phyloP scores from a whole-genome alignment of 2,888 invertebrate genomes.

The Liodrosophila aerea region DNA sequence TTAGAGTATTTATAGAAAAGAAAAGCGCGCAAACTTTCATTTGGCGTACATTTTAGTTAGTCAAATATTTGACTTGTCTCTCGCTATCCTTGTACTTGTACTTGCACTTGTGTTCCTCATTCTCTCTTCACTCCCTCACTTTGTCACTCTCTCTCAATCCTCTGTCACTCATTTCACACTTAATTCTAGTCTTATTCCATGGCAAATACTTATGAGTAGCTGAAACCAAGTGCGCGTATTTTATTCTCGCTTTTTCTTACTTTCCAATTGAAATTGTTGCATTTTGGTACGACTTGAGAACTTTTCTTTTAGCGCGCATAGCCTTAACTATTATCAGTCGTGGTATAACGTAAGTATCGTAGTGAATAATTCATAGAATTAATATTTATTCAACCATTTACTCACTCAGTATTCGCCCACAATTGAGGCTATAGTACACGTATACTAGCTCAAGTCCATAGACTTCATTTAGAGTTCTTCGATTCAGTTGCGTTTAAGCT shows the following conservation, averaged over 20 bases:
- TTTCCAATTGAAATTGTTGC: conserved; percentile 5
- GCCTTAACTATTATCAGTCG: too few relatives aligned
- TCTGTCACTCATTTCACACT: conserved; percentile 39
- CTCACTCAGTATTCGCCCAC: conserved; percentile 17
- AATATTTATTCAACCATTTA: conserved; percentile 27
- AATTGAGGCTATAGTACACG: conserved; percentile 10
- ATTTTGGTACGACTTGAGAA: too few relatives aligned
- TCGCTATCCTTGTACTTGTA: conserved; percentile 9
- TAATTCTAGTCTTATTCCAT: conserved; percentile 33
- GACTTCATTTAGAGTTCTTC: not conserved
- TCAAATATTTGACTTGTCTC: conserved; percentile 66
- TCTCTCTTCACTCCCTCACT: conserved; percentile 12
- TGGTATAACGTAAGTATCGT: conserved; percentile 46
- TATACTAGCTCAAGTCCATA: not conserved
- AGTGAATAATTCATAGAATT: conserved; percentile 38
- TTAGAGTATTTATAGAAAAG: not conserved
- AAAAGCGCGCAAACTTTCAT: conserved; percentile 21
- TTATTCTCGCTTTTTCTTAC: conserved; percentile 1
- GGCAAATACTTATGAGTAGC: conserved; percentile 15
- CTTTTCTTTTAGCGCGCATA: too few relatives aligned
- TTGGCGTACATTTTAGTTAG: conserved; percentile 69
- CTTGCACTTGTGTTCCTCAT: conserved; percentile 10
- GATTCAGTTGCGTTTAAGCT: conserved; percentile 24
- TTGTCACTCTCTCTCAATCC: conserved; percentile 12
- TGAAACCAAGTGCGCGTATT: conserved; percentile 5